phyloP scores from a whole-genome alignment of 2,888 invertebrate genomes.

The Protodeltote pygarga region DNA sequence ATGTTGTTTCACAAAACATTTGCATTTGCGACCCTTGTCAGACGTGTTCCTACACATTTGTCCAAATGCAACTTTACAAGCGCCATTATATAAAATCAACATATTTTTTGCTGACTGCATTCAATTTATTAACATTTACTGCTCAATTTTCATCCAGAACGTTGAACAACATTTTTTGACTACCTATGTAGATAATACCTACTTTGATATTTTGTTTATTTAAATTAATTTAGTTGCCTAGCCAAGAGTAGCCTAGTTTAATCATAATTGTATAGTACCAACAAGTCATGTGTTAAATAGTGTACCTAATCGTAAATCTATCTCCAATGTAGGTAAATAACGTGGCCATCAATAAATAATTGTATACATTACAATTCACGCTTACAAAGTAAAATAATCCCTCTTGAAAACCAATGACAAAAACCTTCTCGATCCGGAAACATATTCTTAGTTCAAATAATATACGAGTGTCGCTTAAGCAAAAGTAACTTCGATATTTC shows the following conservation, averaged over 20 bases:
- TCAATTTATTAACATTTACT: constrained; percentile 39
- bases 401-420: constrained; percentile 67
- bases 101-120: constrained; percentile 43
- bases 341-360: constrained; percentile 47
- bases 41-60: constrained; percentile 54
- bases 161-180: too few species aligned
- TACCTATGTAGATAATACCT: too few species aligned
- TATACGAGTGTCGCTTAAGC: constrained; percentile 83
- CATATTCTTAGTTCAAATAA: constrained; percentile 80
- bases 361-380: constrained; percentile 51
- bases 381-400: constrained; percentile 66
- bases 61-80: constrained; percentile 58
- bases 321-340: constrained; percentile 45
- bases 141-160: constrained; percentile 27
- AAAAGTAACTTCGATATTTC: constrained; percentile 85
- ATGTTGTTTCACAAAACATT: constrained; percentile 68
- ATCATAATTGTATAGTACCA: constrained; percentile 8
- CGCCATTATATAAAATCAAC: constrained; percentile 49
- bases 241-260: too few species aligned
- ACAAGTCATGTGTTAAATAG: constrained; percentile 15
- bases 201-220: constrained; percentile 15
- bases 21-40: constrained; percentile 65
- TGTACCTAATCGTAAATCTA: constrained; percentile 25
- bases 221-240: too few species aligned
- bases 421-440: constrained; percentile 80